Evolutionary conservation across 2,888 invertebrate species (phyloP), one percentile per base, ranked within the genome.

Genomic region (Drosophila maculinotata): DNA sequence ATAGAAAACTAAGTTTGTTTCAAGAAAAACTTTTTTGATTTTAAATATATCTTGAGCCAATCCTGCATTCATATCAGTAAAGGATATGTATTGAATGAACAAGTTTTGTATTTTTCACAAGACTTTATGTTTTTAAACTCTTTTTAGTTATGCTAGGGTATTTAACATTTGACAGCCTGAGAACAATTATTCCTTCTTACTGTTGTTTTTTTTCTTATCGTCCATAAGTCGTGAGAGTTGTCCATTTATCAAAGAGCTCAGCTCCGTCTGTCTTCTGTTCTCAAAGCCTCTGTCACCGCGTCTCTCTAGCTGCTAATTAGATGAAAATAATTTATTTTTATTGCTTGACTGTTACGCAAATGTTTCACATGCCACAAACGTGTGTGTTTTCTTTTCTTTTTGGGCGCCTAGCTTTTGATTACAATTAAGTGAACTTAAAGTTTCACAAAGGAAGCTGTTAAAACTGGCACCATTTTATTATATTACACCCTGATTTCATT

Each of bases 251-350:
- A 70, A 70, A 59, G 36, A 10, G 10, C 38, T 49, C 9, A 17
- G 14, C 49, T 49, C 10, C 14, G 26, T 35, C 12, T 33, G 45
- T 53, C 51, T 54, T 57, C 48, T 39, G 23, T 45, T 45, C 17
- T 15, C 26, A 1, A 10, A 41, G 15, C 28, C 25, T 31, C 31
- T 53, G 49, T 62, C 39, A 33, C 47, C 38, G 52, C 39, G 56
- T 39, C 47, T 66, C 64, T 67, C 67, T 35, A 38, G 77, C 68
- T 57, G 72, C 68, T 81, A 82, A 82, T 87, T 82, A 87, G 81
- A 66, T 47, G 54, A 44, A 41, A 63, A 75, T 76, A 76, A 84
- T 81, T 87, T 81, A 81, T 85, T 76, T 83, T 73, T 81, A 87
- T 83, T 86, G 68, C 67, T 66, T 51, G 62, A 45, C 42, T 51